Evolutionary conservation across 2,888 invertebrate species (phyloP), one percentile per base, ranked within the genome.

Genomic region (Micropterix aruncella): DNA sequence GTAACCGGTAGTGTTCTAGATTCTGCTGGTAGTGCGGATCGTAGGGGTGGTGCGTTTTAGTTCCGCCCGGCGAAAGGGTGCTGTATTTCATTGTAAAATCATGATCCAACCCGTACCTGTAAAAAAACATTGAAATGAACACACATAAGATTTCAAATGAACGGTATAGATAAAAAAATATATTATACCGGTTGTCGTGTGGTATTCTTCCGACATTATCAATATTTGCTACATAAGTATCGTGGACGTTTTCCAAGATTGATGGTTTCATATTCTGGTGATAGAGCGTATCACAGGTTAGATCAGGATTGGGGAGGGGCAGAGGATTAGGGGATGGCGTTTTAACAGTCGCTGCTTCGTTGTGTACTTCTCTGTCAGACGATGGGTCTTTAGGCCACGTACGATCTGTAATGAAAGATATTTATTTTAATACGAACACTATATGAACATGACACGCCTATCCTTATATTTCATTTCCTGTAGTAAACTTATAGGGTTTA

Each of bases 371-470:
- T 55, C 79, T 82, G 57, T 86, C 87, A 0, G 86, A 84, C 4
- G 79, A 83, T 0, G 85, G 83, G 51, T 84, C 84, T 46, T 83
- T 84, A 0, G 85, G 84, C 87, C 87, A 86, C 27, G 84, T 75
- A 15, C 81, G 27, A 27, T 27, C 27, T 27, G 27, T 27, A 15
- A 38, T 9, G 14, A 38, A 12, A 27, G n/a, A 9, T 7, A 27
- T 9, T 7, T 27, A 27, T 9, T 2, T 2, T 40, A n/a, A n/a
- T n/a, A n/a, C n/a, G n/a, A n/a, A n/a, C n/a, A n/a, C n/a, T n/a
- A n/a, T n/a, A n/a, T n/a, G n/a, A n/a, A n/a, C n/a, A n/a, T n/a
- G n/a, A n/a, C n/a, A n/a, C n/a, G n/a, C n/a, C n/a, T n/a, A n/a
- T n/a, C n/a, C n/a, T n/a, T n/a, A n/a, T n/a, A n/a, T n/a, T n/a